Evolutionary conservation across 53 echinoderm and acorn worm species (phyloP), one percentile per base, ranked within the genome.

Genomic region (Paracentrotus lividus): DNA sequence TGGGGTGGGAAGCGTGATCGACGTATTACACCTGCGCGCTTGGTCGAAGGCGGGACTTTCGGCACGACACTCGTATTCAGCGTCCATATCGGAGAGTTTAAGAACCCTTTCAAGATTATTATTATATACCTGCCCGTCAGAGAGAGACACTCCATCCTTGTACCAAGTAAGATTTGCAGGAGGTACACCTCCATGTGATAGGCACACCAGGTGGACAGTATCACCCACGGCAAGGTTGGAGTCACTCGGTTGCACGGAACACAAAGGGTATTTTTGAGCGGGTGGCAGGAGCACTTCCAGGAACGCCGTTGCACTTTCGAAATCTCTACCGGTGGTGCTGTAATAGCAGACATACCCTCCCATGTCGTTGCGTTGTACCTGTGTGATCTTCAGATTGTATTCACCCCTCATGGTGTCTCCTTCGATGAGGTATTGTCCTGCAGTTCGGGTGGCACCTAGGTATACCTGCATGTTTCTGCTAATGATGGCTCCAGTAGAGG

Each of bases 281-380:
- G 97, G 97, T 4, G 95, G 94, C 18, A 91, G 66, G 13, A 96
- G 88, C 64, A 96, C 96, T 21, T 51, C 92, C 60, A 96, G 65
- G 24, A 52, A 77, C 13, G 95, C 96, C 23, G 93, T 87, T 24
- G 56, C 42, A 13, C 92, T 77, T 5, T 88, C 68, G 23, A 95
- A 93, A 84, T 21, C 56, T 51, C 86, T 85, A 26, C 94, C 95
- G 0, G 90, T 13, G 0, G 90, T 13, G 21, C 66, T 15, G 27
- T 84, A 95, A 21, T 91, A 72, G 76, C 97, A 97, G 45, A 88
- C 90, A 84, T 97, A 97, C 23, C 88, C 54, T 38, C 97, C 97
- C 24, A 76, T 49, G 68, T 97, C 97, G 45, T 77, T 26, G 84
- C 56, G 76, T 29, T 86, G 90, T 27, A 97, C 94, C 26, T 92